Conservation (phyloP, 2,888 invertebrate genomes). For the Cabera pusaria region DNA sequence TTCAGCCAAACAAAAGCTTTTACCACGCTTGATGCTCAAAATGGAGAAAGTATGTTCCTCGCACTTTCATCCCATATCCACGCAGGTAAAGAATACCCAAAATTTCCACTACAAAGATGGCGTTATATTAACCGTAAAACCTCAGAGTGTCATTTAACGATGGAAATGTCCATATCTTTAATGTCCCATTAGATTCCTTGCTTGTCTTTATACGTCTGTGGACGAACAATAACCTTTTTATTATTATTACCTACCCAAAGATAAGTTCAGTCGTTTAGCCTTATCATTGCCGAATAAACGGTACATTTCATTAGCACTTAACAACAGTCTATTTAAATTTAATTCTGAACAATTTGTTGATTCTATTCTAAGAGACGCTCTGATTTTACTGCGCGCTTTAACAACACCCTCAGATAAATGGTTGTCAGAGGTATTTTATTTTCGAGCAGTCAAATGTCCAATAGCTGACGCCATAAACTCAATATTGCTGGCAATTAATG, state of each 20-base stretch:
- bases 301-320: constrained; percentile 31
- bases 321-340: constrained; percentile 19
- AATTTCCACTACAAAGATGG: constrained; percentile 23
- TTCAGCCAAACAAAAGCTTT: no score
- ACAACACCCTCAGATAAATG: constrained; percentile 5
- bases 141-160: constrained; percentile 52
- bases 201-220: constrained; percentile 52
- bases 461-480: neutral
- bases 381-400: constrained; percentile 6
- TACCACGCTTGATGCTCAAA: no score
- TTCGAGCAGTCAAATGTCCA: constrained; percentile 1
- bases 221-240: constrained; percentile 52
- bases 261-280: constrained; percentile 47
- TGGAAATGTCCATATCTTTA: constrained; percentile 61
- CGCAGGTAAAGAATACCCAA: constrained; percentile 1
- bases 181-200: constrained; percentile 58
- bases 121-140: constrained; percentile 54
- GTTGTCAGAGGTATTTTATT: constrained; percentile 3
- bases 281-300: constrained; percentile 42
- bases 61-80: constrained; percentile 7
- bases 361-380: constrained; percentile 9
- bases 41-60: constrained; percentile 9
- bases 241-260: constrained; percentile 53
- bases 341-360: constrained; percentile 14
- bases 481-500: neutral